These are phyloP conservation scores for Plestiodon gilberti DNA, from an alignment of 2,113 vertebrate species.

Conservation along the genomic window DNA sequence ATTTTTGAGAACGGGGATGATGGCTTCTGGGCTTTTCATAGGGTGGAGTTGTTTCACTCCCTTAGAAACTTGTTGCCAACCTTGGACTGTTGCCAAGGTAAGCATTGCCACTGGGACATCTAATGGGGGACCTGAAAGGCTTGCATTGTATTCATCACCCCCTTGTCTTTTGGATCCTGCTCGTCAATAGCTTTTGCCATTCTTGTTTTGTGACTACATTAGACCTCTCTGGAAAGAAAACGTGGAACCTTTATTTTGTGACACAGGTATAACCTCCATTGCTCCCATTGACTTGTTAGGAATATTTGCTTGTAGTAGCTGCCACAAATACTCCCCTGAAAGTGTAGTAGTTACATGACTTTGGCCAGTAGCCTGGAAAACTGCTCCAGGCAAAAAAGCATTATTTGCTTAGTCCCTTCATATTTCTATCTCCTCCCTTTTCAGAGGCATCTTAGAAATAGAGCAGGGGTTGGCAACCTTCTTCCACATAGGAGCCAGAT, in stretches of 20 bases:
- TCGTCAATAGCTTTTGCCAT: neutral
- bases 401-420: neutral
- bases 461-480: neutral
- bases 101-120: neutral
- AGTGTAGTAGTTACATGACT: neutral
- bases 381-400: neutral
- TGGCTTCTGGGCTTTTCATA: neutral
- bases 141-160: neutral
- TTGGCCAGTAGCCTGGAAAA: neutral
- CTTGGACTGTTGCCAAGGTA: neutral
- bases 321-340: neutral
- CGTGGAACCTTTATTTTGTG: neutral
- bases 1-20: neutral
- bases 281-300: neutral
- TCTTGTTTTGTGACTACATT: neutral
- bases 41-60: neutral
- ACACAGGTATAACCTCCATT: neutral
- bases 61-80: neutral
- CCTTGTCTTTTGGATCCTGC: neutral
- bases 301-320: neutral
- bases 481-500: no score
- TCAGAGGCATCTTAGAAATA: neutral
- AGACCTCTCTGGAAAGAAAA: neutral
- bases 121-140: neutral
- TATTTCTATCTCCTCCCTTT: neutral